A percentile compares a stretch with the other conserved stretches of the same genome.
Evolutionary conservation across 2,888 invertebrate species (phyloP).

Genomic region (Diaprepes abbreviatus): DNA sequence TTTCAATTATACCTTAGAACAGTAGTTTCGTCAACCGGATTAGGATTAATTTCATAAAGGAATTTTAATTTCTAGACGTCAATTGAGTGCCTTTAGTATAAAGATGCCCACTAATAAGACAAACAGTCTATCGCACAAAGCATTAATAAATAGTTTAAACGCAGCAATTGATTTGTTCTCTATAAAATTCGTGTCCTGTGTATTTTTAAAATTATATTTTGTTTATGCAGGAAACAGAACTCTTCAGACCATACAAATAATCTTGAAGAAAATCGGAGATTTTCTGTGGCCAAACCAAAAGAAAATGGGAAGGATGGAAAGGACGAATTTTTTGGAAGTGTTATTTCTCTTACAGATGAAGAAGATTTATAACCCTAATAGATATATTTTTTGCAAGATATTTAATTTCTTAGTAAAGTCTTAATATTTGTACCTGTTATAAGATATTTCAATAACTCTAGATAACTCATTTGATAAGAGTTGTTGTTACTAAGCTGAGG

Average conservation of each 20-base stretch:
- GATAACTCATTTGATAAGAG: background rate
- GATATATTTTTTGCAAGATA: background rate
- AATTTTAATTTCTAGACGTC: no score
- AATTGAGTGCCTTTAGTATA: no score
- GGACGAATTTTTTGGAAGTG: conserved; percentile 65
- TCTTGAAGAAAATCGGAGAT: conserved; percentile 39
- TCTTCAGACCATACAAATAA: conserved; percentile 25
- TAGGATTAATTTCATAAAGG: no score
- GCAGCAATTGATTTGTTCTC: no score
- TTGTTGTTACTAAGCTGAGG: background rate
- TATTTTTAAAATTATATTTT: no score
- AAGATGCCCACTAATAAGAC: no score
- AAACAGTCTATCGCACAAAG: no score
- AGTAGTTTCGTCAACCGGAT: no score
- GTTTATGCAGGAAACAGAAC: conserved; percentile 4
- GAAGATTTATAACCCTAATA: conserved; percentile 52
- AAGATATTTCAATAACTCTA: background rate
- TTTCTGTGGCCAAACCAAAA: conserved; percentile 52
- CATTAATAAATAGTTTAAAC: no score
- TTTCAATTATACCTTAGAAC: no score
- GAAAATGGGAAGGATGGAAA: conserved; percentile 36
- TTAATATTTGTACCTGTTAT: background rate
- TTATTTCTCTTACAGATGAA: conserved; percentile 64
- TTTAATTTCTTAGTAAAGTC: background rate
- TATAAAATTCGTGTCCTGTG: no score